Conservation (phyloP, 2,113 vertebrate species). For the Stomatorhinus ivindoensis region DNA sequence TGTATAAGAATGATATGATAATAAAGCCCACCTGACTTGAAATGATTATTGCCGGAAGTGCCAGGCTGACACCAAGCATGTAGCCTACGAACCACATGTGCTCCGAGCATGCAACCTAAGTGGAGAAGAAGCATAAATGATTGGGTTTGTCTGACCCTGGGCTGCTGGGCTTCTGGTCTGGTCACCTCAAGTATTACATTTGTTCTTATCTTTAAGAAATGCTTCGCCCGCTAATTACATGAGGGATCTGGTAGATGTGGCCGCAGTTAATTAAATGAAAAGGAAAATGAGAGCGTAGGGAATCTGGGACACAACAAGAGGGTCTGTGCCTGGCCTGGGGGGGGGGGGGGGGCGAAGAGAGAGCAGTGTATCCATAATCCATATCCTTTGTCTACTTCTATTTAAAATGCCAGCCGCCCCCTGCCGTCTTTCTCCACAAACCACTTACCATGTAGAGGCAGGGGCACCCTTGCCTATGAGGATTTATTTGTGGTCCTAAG, state of each 20-base stretch:
- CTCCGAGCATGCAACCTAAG: background rate
- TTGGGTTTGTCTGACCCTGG: background rate
- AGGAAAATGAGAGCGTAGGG: background rate
- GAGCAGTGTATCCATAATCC: background rate
- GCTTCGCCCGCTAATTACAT: background rate
- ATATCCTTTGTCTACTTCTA: background rate
- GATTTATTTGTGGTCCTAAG: constrained; percentile 37
- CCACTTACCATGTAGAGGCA: constrained; percentile 39
- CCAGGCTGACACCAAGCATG: background rate
- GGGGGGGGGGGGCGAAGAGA: background rate
- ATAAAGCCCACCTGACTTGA: background rate
- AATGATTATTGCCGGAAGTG: constrained; percentile 11
- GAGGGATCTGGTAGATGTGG: background rate
- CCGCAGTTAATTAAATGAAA: background rate
- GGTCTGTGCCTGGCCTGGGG: background rate
- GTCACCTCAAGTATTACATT: background rate
- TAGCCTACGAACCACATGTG: background rate
- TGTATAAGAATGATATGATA: background rate
- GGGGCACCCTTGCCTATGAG: constrained; percentile 23
- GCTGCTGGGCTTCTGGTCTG: background rate
- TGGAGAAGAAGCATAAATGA: background rate
- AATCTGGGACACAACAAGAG: background rate
- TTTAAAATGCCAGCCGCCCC: constrained; percentile 14
- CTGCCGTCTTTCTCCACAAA: constrained; percentile 41
- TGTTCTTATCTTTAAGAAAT: background rate